Evolutionary conservation across 2,113 vertebrate species (phyloP), one percentile per base, ranked within the genome.

Genomic region (Tiliqua scincoides): DNA sequence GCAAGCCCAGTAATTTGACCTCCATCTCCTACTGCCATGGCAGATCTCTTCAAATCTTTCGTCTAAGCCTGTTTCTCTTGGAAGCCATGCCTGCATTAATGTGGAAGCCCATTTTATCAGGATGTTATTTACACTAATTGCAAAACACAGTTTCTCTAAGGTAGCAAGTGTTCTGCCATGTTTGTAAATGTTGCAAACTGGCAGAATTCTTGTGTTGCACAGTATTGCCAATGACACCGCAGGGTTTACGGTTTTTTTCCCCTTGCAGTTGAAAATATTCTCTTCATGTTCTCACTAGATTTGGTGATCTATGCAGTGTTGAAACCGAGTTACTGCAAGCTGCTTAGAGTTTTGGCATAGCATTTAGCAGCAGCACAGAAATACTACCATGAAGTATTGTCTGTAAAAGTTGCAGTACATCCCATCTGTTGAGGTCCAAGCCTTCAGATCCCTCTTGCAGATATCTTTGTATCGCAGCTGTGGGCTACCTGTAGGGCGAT

Each of bases 71-170:
- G 65, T 81, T 86, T 37, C 6, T 67, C 0, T 0, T 59, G 83
- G 71, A 87, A 92, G 10, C 59, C 59, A 0, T 0, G 0, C 35
- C n/a, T 68, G 35, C 4, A n/a, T 35, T 71, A 70, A 61, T 32
- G 30, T 35, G 25, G 59, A 63, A 84, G 32, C 82, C 61, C 43
- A 63, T 74, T 79, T 79, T 80, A 62, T 63, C 82, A 70, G 30
- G 65, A 88, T 79, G 75, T 72, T 84, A 79, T 74, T 88, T 88
- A 35, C 21, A 65, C 68, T 79, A 73, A 79, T 79, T 84, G 82
- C 32, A 84, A 88, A 74, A n/a, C 12, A 62, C 3, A 6, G 21
- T 84, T 86, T 84, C 73, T 18, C 10, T 3, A 21, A 79, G 70
- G 75, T 88, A 84, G 78, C 37, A 27, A 32, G 43, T n/a, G 14